Evolutionary conservation across 2,888 invertebrate species (phyloP).

Genomic region (Cataglyphis altisquamis): DNA sequence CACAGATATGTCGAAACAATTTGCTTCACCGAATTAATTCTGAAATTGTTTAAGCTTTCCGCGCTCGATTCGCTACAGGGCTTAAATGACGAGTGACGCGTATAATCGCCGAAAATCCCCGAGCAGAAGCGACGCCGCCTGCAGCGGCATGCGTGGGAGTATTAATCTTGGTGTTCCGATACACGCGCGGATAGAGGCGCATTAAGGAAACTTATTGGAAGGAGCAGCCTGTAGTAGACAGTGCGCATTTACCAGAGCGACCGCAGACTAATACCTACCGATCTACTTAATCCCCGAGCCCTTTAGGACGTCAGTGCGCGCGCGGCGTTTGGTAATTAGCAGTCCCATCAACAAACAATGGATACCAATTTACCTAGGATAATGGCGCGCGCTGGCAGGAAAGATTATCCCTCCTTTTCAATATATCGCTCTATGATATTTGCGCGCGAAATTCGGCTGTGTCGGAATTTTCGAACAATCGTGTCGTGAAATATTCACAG

Average conservation of each 20-base stretch:
- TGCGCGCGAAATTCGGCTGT: not conserved
- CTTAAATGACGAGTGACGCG: slow-evolving; percentile 53
- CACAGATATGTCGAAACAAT: slow-evolving; percentile 1
- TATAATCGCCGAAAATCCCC: slow-evolving; percentile 53
- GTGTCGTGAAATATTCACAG: slow-evolving; percentile 33
- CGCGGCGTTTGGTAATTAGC: slow-evolving; percentile 76
- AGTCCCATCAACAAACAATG: slow-evolving; percentile 79
- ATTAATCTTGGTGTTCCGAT: slow-evolving; percentile 70
- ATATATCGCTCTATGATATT: slow-evolving; percentile 44
- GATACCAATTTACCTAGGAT: slow-evolving; percentile 78
- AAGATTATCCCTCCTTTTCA: slow-evolving; percentile 73
- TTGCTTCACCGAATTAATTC: slow-evolving; percentile 13
- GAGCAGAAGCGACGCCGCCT: slow-evolving; percentile 17
- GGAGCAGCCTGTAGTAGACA: slow-evolving; percentile 72
- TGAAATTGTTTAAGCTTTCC: slow-evolving; percentile 24
- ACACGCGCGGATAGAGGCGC: slow-evolving; percentile 59
- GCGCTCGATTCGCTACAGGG: slow-evolving; percentile 22
- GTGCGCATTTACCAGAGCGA: slow-evolving; percentile 73
- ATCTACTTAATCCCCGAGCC: slow-evolving; percentile 80
- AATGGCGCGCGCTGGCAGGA: slow-evolving; percentile 68
- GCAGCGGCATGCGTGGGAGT: slow-evolving; percentile 42
- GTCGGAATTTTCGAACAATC: slow-evolving; percentile 18
- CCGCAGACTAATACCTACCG: slow-evolving; percentile 79
- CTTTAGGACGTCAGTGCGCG: slow-evolving; percentile 76
- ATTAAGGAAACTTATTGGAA: slow-evolving; percentile 77